These are phyloP conservation scores for Potamarius usumacintae DNA, from an alignment of 2,113 vertebrate genomes.

Conservation along the genomic window DNA sequence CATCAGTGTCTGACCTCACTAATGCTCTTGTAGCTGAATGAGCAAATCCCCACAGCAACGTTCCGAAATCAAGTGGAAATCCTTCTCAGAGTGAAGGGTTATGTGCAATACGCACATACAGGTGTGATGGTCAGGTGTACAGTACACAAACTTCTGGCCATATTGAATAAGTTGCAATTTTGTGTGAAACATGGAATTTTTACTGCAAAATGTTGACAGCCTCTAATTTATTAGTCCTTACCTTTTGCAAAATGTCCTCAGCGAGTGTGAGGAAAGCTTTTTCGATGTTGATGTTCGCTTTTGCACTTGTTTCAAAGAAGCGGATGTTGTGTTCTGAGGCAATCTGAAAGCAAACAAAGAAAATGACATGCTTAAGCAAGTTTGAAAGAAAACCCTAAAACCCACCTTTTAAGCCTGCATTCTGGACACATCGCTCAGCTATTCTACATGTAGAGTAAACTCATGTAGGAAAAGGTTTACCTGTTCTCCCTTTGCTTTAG, in stretches of 20 bases:
- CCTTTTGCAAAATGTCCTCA: conserved; percentile 99
- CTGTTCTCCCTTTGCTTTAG: conserved; percentile 97
- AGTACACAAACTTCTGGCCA: background rate
- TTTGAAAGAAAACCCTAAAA: background rate
- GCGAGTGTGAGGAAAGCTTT: conserved; percentile 99
- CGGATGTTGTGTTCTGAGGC: conserved; percentile 97
- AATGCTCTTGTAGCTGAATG: background rate
- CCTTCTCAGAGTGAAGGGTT: background rate
- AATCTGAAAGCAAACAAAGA: conserved; percentile 75
- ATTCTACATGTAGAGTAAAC: background rate
- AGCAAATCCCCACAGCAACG: background rate
- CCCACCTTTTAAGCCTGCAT: background rate
- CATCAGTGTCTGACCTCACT: background rate
- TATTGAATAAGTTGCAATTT: background rate
- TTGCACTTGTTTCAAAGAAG: conserved; percentile 99
- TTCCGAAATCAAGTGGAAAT: background rate
- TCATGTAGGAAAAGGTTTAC: conserved; percentile 62
- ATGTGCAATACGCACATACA: background rate
- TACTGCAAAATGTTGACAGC: background rate
- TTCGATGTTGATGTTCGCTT: conserved; percentile 99
- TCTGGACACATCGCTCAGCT: background rate
- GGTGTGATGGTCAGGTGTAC: background rate
- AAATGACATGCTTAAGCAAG: background rate
- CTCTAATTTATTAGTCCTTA: conserved; percentile 54
- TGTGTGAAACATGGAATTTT: background rate